Evolutionary conservation across 2,797 vertebrate genomes (phyloP), one percentile per base, ranked within the genome.

Genomic region (Oceanodroma leucorhoa): DNA sequence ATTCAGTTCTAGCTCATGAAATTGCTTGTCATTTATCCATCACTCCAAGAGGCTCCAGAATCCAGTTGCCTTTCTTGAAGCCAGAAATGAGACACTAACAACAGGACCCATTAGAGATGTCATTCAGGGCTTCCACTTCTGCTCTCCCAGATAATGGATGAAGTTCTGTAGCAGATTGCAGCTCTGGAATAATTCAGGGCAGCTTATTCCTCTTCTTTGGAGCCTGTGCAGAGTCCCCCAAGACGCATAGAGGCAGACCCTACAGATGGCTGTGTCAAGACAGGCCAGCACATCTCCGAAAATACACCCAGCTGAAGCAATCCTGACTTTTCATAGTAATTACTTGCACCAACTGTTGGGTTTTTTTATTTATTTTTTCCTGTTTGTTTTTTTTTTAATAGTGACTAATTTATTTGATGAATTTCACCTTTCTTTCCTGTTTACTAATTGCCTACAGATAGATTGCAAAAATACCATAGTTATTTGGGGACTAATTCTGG

Each of bases 11-110:
- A 71, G 72, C 64, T 90, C 66, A 84, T 86, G 88, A 90, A 83
- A 78, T 82, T 67, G 38, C 82, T 87, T 93, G 91, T 90, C 90
- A 89, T 91, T 94, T 95, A 84, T 91, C 94, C 87, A 83, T 93
- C 82, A 61, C 41, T 83, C 65, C 76, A 50, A 91, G 60, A 92
- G 77, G 75, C 69, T 90, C 85, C 85, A 83, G 72, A 77, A 92
- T 83, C 82, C 84, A 87, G 78, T 86, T 83, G 76, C 53, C 53
- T 72, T 86, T 93, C 72, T 73, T n/a, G 54, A 87, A 89, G 60
- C 53, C 71, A 89, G 61, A 69, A 87, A 54, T 46, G 66, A 84
- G 82, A 89, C 64, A 60, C 32, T 45, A 92, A 81, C 75, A 91
- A 67, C 45, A 70, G 64, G 57, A 71, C 23, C 80, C 58, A 75